phyloP scores from a whole-genome alignment of 2,888 invertebrate species.

The Melieria picta region DNA sequence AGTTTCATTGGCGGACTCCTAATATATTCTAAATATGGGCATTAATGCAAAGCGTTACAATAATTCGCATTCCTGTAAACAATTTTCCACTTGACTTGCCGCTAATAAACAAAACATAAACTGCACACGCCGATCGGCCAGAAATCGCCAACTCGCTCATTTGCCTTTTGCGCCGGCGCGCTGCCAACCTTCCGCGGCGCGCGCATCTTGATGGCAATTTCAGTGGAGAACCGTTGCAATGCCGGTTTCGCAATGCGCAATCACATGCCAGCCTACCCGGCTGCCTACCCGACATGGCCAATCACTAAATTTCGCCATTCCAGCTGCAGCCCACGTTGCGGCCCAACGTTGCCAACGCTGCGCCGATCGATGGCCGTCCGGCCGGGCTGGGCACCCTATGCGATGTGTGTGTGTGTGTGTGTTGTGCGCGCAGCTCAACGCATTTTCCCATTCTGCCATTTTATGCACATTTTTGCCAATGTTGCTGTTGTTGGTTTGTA shows the following conservation, averaged over 20 bases:
- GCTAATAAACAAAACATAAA: background rate
- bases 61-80: constrained; percentile 39
- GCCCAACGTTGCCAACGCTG: constrained; percentile 35
- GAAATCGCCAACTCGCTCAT: background rate
- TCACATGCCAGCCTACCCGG: background rate
- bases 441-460: background rate
- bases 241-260: constrained; percentile 44
- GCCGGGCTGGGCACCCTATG: constrained; percentile 32
- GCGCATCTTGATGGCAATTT: constrained; percentile 59
- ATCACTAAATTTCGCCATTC: background rate
- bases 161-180: constrained; percentile 5
- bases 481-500: constrained; percentile 25
- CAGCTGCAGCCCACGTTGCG: background rate
- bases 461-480: constrained; percentile 17
- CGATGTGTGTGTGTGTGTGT: background rate
- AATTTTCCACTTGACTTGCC: constrained; percentile 61
- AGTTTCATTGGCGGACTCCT: constrained; percentile 26
- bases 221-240: constrained; percentile 57
- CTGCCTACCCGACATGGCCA: background rate
- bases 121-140: no score
- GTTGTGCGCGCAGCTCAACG: no score
- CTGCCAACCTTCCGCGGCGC: background rate
- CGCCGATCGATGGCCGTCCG: constrained; percentile 19
- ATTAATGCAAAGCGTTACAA: constrained; percentile 22
- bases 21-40: constrained; percentile 32